Base-by-base conservation (phyloP, 1,140 invertebrate species). In the Euura lappo region DNA sequence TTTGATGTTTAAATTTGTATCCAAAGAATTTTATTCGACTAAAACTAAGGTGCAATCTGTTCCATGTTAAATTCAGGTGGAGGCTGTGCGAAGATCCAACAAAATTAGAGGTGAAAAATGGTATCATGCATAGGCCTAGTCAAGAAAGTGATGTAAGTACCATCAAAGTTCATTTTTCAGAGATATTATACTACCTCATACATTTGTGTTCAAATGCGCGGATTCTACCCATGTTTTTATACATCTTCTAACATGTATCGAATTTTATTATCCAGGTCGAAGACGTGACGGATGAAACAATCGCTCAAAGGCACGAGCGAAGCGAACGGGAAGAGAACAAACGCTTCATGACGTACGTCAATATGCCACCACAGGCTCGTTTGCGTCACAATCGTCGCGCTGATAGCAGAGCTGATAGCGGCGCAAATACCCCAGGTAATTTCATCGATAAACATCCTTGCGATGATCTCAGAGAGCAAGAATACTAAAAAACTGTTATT, bases 291-390 rank as follows among this genome's bases (percentile, higher is more conserved):
- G 95, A 97, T 73, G 92, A 93, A 73, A 89, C 91, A 1, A 91
- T 93, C 78, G 79, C 87, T 4, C 81, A 86, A 44, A 89, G 95
- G 28, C 96, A 97, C 83, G 90, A 92, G 46, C 90, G 91, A 65
- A 93, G 93, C 78, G 95, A 97, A 87, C 86, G 90, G 6, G 91
- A 93, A 74, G 96, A 97, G 85, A 91, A 92, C 70, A 93, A 93
- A 79, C 92, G 93, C 69, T 96, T 95, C 84, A 89, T 93, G 76
- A 91, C 90, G 77, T 93, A 93, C 76, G 86, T 94, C 3, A 93
- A 93, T 80, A 87, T 92, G 78, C 90, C 91, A n/a, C 84, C 89
- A 77, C 89, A 89, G 71, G 89, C 88, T 47, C 88, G 90, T 74
- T 88, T 90, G 47, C 86, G 92, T 6, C 88, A 90, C 0, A 91